Evolutionary conservation across 2,797 vertebrate species (phyloP), one percentile per base, ranked within the genome.

Genomic region (Borostomias antarcticus): DNA sequence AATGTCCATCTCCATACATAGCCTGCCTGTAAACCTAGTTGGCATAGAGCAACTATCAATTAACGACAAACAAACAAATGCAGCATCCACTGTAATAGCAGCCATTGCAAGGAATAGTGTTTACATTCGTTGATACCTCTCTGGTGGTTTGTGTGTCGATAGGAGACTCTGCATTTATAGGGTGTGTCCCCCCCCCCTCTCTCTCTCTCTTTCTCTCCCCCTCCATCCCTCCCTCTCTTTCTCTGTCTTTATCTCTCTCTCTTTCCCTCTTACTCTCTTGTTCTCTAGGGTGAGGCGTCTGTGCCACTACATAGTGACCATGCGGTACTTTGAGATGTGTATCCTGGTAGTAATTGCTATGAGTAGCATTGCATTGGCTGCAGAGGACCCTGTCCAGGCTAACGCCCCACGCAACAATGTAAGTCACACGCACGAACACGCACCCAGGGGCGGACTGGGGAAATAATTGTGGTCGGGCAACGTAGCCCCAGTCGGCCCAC

Each of bases 291-390:
- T 99, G 65, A 94, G 96, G 3, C 94, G 94, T 2, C 81, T 94
- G 43, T 98, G 96, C 80, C 96, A 98, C 80, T 97, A 96, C 85
- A 93, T 98, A 0, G 96, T 98, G 81, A 96, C 94, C 72, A 86
- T 98, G 86, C 94, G 93, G 40, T 96, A 98, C 74, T 99, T 99
- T 0, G 96, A 99, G 90, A 97, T 97, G 96, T 95, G 94, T 73
- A 98, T 98, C 83, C 92, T 99, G 4, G 91, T 96, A 0, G 96
- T 99, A 62, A 99, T 99, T 1, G 90, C 95, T 3, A 94, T 98
- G 90, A 99, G 97, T 86, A 99, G 97, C 85, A 95, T 99, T 0
- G 96, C 96, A 57, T 82, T 99, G 86, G 97, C 97, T 3, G 96
- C 96, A 0, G 96, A 99, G 64, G 97, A 98, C 64, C 97, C 97